Conservation (phyloP, 2,113 vertebrate species). For the Catharus bicknelli region DNA sequence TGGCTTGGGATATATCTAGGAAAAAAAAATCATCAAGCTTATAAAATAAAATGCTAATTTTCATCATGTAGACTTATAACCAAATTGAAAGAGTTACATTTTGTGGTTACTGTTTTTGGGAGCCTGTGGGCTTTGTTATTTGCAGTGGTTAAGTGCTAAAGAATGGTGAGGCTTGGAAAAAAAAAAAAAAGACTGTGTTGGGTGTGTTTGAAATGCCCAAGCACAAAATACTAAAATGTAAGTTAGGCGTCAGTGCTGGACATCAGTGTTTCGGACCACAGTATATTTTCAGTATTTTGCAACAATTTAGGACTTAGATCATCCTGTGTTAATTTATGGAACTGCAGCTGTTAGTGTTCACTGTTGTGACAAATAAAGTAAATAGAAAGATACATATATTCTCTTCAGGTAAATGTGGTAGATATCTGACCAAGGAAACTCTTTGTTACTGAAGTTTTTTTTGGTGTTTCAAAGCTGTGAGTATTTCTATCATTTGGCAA, state of each 20-base stretch:
- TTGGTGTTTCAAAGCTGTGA: not conserved
- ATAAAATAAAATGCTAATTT: not conserved
- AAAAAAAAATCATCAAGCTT: not conserved
- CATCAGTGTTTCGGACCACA: not conserved
- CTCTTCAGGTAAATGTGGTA: not conserved
- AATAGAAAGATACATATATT: not conserved
- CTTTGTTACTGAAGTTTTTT: not conserved
- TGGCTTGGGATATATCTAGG: not conserved
- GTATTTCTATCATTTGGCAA: conserved; percentile 31
- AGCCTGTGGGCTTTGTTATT: not conserved
- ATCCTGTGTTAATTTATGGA: not conserved
- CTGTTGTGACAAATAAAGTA: conserved; percentile 6
- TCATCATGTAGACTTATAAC: not conserved
- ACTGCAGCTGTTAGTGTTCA: conserved; percentile 11
- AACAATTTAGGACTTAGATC: not conserved
- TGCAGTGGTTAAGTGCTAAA: not conserved
- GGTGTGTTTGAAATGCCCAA: not conserved
- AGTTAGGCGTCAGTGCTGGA: not conserved
- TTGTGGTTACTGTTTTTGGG: not conserved
- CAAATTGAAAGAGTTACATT: not conserved
- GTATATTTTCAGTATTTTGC: not conserved
- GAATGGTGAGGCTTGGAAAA: not conserved
- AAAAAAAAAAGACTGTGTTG: not conserved
- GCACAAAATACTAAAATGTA: not conserved
- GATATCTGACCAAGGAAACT: conserved; percentile 7